Evolutionary conservation across 2,797 vertebrate species (phyloP), one percentile per base, ranked within the genome.

Genomic region (Notolepis coatsorum): DNA sequence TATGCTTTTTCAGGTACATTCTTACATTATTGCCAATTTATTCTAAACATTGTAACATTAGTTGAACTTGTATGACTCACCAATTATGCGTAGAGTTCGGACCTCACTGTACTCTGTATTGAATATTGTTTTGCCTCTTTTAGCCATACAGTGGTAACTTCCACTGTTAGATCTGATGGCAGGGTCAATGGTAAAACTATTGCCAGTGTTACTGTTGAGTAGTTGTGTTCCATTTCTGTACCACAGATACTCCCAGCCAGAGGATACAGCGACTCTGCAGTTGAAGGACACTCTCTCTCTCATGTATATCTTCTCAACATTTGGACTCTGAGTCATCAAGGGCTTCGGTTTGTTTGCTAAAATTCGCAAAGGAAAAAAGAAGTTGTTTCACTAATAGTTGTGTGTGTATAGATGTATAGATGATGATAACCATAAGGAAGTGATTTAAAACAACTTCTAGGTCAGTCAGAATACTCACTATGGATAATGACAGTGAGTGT

Each of bases 211-310:
- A 15, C 7, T 24, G 1, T 0, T 2, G 7, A 0, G 0, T 2
- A 60, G 17, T 7, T 0, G 0, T 2, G 0, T 0, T 35, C 0
- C 53, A 57, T 66, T 2, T 78, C 77, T 81, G 46, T 18, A 52
- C 77, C 81, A 88, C 5, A 42, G 1, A 59, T 81, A 79, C 42
- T 6, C 20, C 85, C 77, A 87, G 30, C 55, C 85, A 37, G 8
- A 42, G 0, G 78, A 64, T 0, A 18, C 1, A 25, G 28, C 0
- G 9, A 84, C 59, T 28, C 15, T 3, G 57, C 84, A 88, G 20
- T n/a, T 1, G 0, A 84, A 71, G 30, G 25, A 23, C 43, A 84
- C 33, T 0, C 9, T 7, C 55, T 86, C 86, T 56, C 73, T 77
- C 3, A 2, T 2, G 17, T 85, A 88, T 2, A 88, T 24, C 39